Base-by-base conservation (phyloP, 1,140 invertebrate genomes). In the Asobara japonica region DNA sequence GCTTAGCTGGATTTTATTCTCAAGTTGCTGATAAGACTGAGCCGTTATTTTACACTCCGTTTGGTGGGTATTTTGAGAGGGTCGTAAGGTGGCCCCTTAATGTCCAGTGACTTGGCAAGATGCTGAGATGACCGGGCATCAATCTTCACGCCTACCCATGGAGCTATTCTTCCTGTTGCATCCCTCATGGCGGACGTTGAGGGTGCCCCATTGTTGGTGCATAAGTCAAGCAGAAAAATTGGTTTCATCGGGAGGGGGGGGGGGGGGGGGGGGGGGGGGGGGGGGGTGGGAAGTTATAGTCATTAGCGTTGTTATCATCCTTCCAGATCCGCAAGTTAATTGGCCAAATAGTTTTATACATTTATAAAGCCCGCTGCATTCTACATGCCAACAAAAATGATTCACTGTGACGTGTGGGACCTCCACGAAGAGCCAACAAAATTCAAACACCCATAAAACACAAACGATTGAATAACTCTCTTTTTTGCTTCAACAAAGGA, bases 41-140 rank as follows among this genome's bases (percentile, higher is more conserved):
- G 80, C n/a, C 79, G 80, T 74, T 79, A 79, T 81, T 81, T 81
- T 81, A 81, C 79, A 81, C 80, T 78, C 79, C 77, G 78, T 76
- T 81, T 80, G 76, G 69, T 61, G 71, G 30, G 48, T 29, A 41
- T 41, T 29, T 67, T 48, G 71, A 69, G 70, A 45, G 33, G 16
- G 33, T 13, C 11, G 16, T 65, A 45, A 45, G 41, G 41, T 33
- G 66, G 74, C 77, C 78, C 79, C 77, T 75, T 79, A 80, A 81
- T 79, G 80, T 80, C 79, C 77, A 76, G 80, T 82, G 80, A 82
- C 79, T 80, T 67, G 80, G 77, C 79, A 80, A 80, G 80, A 80
- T 77, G 80, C 77, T 77, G 75, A 78, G 78, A 81, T 80, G 80
- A 45, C 80, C 73, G 75, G 51, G 72, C 79, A 82, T 82, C 79